These are phyloP conservation scores for Podargus strigoides DNA, from an alignment of 2,797 vertebrate species.

Conservation along the genomic window DNA sequence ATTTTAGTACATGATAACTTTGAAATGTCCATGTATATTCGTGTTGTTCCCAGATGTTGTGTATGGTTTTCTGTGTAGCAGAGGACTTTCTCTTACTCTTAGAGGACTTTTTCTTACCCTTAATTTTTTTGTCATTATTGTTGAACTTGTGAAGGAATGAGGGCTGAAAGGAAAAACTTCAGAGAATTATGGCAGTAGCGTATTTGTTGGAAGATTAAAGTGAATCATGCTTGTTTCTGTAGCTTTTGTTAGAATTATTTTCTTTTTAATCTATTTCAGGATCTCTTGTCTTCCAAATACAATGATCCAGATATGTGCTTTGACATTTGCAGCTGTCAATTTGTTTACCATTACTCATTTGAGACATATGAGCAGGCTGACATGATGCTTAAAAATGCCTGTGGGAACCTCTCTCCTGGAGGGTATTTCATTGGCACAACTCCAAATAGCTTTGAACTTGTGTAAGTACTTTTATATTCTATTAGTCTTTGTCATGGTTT, in stretches of 20 bases:
- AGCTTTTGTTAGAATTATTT: not conserved
- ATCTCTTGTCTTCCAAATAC: constrained; percentile 83
- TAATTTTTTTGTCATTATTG: not conserved
- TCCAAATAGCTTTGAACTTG: constrained; percentile 90
- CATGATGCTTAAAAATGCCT: constrained; percentile 93
- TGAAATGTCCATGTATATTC: not conserved
- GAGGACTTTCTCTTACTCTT: not conserved
- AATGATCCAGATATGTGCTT: constrained; percentile 78
- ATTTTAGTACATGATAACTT: not conserved
- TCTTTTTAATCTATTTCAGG: constrained; percentile 74
- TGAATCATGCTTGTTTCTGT: not conserved
- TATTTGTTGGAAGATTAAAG: not conserved
- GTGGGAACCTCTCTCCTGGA: constrained; percentile 86
- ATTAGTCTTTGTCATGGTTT: no score
- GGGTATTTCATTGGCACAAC: constrained; percentile 97
- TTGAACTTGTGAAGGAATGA: not conserved
- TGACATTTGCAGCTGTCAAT: constrained; percentile 96
- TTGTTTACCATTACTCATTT: constrained; percentile 96
- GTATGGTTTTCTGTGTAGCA: not conserved
- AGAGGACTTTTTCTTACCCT: not conserved
- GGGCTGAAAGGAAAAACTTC: not conserved
- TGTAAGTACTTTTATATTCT: constrained; percentile 79
- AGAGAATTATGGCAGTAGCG: not conserved
- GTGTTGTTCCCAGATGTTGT: not conserved
- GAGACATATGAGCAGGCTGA: constrained; percentile 90